phyloP scores from a whole-genome alignment of 1,140 invertebrate species.

The Heliconius congener region DNA sequence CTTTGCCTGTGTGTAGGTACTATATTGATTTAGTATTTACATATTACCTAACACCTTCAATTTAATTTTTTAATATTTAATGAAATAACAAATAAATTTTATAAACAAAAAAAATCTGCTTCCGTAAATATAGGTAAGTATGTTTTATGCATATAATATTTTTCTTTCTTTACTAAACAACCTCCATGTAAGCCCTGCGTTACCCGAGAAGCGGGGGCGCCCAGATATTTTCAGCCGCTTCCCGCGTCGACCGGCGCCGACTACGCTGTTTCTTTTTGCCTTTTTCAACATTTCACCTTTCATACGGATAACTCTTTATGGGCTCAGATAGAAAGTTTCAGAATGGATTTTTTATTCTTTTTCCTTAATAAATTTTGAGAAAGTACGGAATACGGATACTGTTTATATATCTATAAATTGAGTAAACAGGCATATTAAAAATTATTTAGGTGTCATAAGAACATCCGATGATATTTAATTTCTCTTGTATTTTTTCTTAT shows the following conservation, averaged over 20 bases:
- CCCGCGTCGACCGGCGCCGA: conserved; percentile 57
- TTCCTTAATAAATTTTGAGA: conserved; percentile 16
- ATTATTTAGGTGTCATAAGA: neutral
- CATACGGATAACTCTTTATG: conserved; percentile 43
- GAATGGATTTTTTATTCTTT: conserved; percentile 27
- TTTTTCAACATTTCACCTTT: conserved; percentile 55
- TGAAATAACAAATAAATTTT: neutral
- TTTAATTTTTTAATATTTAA: neutral
- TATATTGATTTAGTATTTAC: too few species aligned
- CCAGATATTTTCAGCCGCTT: conserved; percentile 64
- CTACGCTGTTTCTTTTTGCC: conserved; percentile 51
- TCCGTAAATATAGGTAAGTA: neutral
- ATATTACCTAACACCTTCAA: too few species aligned
- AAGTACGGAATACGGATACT: neutral
- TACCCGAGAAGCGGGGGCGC: conserved; percentile 45
- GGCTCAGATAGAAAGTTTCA: conserved; percentile 28
- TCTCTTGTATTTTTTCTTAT: too few species aligned
- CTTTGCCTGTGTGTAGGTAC: too few species aligned
- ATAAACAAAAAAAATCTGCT: neutral
- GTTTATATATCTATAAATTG: neutral
- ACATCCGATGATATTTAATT: too few species aligned
- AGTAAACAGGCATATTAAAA: neutral
- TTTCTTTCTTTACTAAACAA: neutral
- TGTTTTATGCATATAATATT: neutral
- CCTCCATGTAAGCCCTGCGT: conserved; percentile 55